phyloP scores from a whole-genome alignment of 2,888 invertebrate genomes.

The Alitta virens region DNA sequence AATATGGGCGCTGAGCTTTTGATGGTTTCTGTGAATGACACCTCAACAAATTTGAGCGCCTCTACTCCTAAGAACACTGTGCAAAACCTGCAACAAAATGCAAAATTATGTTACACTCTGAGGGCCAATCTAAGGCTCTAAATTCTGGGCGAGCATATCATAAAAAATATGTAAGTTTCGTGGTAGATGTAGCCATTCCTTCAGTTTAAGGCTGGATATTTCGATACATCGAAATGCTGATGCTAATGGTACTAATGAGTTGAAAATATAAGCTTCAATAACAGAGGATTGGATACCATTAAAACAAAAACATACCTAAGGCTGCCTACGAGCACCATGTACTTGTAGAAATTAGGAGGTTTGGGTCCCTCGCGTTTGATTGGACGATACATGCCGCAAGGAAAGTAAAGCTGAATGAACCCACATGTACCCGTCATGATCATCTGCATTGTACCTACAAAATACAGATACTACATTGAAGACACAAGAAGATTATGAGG shows the following conservation, averaged over 20 bases:
- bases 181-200: too few species aligned
- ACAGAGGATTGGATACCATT: neutral
- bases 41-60: constrained; percentile 74
- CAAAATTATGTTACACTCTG: too few species aligned
- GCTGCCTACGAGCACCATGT: constrained; percentile 73
- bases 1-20: constrained; percentile 79
- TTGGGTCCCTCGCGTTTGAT: constrained; percentile 55
- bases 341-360: constrained; percentile 71
- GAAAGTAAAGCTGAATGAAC: constrained; percentile 72
- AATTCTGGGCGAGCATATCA: too few species aligned
- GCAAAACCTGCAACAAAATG: constrained; percentile 64
- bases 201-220: too few species aligned
- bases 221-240: too few species aligned
- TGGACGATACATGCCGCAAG: constrained; percentile 68
- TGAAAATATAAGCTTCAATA: neutral
- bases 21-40: constrained; percentile 78
- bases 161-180: too few species aligned
- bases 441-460: constrained; percentile 74
- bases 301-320: constrained; percentile 69
- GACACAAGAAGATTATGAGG: too few species aligned
- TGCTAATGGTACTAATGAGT: too few species aligned
- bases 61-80: constrained; percentile 74
- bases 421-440: constrained; percentile 72
- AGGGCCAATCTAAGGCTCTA: too few species aligned
- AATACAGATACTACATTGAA: too few species aligned